Evolutionary conservation across 2,797 vertebrate genomes (phyloP).

Genomic region (Catostomus latipinnis): DNA sequence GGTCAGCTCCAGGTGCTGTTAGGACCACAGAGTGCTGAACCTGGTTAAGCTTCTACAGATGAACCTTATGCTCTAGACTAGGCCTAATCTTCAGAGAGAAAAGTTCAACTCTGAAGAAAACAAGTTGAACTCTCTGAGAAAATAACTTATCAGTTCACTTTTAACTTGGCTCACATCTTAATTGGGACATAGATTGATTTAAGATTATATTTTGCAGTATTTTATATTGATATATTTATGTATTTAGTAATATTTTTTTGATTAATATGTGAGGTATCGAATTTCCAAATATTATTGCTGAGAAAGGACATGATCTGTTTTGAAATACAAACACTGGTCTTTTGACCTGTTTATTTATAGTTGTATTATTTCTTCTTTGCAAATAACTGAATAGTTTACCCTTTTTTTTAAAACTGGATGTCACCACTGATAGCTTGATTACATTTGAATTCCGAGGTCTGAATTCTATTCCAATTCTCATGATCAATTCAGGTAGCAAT

Average conservation of each 20-base stretch:
- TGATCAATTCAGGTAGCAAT: background rate
- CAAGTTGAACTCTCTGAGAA: no score
- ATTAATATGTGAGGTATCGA: no score
- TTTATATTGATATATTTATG: background rate
- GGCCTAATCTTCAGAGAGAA: conserved; percentile 29
- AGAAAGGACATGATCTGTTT: no score
- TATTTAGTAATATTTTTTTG: background rate
- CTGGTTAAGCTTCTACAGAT: conserved; percentile 51
- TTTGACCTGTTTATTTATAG: no score
- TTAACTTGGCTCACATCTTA: background rate
- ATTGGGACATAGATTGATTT: background rate
- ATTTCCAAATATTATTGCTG: background rate
- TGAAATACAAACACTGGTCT: no score
- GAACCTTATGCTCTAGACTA: conserved; percentile 64
- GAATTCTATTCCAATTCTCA: background rate
- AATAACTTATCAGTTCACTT: conserved; percentile 5
- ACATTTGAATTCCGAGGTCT: background rate
- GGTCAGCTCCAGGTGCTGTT: conserved; percentile 53
- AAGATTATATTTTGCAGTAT: background rate
- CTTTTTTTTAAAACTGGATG: background rate
- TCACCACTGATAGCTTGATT: background rate
- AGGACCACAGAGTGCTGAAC: conserved; percentile 51
- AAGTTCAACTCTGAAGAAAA: conserved; percentile 17
- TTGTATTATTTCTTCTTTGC: no score
- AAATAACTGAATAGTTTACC: no score